phyloP scores from a whole-genome alignment of 2,888 invertebrate species.

The Synanthedon tipuliformis region DNA sequence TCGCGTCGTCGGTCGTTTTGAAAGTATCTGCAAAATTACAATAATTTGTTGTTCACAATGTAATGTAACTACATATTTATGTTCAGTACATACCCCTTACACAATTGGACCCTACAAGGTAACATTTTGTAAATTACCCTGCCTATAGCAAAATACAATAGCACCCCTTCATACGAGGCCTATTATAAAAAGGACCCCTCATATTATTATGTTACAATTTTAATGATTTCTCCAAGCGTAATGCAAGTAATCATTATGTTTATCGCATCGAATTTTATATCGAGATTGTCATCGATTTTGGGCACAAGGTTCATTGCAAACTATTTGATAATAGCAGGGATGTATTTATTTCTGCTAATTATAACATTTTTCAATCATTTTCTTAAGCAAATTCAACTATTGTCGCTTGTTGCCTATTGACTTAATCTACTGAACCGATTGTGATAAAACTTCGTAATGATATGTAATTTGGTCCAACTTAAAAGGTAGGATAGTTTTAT shows the following conservation, averaged over 20 bases:
- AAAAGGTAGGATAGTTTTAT: too few relatives aligned
- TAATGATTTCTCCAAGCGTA: constrained; percentile 40
- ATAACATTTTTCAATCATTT: too few relatives aligned
- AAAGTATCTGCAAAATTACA: constrained; percentile 44
- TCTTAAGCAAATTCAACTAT: too few relatives aligned
- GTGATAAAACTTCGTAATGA: too few relatives aligned
- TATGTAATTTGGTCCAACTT: too few relatives aligned
- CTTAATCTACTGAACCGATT: too few relatives aligned
- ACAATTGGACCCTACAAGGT: constrained; percentile 25
- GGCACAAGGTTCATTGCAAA: neutral
- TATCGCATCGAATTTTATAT: constrained; percentile 15
- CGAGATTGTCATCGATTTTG: constrained; percentile 11
- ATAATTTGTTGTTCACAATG: constrained; percentile 53
- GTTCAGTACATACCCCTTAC: constrained; percentile 21
- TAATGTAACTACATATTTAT: constrained; percentile 52
- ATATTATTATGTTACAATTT: constrained; percentile 59
- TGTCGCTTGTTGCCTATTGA: too few relatives aligned
- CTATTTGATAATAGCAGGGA: neutral
- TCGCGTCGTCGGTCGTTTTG: constrained; percentile 21
- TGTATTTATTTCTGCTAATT: too few relatives aligned
- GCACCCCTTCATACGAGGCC: constrained; percentile 51
- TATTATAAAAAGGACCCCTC: constrained; percentile 51
- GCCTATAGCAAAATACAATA: constrained; percentile 32
- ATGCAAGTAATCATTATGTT: constrained; percentile 10
- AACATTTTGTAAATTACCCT: constrained; percentile 51